phyloP scores from a whole-genome alignment of 2,113 vertebrate species.

The Rhinolophus ferrumequinum region DNA sequence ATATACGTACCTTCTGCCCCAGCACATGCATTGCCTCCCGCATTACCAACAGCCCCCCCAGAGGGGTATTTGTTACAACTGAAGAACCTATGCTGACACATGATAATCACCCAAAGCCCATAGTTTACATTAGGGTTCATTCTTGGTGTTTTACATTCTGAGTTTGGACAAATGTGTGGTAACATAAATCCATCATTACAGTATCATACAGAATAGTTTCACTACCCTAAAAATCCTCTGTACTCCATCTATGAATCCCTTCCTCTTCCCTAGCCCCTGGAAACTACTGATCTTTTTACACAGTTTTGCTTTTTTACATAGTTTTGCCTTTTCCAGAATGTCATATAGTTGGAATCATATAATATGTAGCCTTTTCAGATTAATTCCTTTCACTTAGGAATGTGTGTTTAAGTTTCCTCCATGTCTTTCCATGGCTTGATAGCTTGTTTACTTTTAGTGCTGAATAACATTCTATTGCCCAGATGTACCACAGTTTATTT shows the following conservation, averaged over 20 bases:
- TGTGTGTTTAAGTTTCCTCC: neutral
- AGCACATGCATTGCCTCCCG: neutral
- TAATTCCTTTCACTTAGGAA: neutral
- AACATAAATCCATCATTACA: neutral
- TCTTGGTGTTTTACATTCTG: neutral
- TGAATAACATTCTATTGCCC: neutral
- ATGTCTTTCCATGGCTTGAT: neutral
- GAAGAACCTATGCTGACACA: neutral
- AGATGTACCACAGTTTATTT: neutral
- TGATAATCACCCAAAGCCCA: neutral
- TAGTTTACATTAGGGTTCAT: neutral
- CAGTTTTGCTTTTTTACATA: neutral
- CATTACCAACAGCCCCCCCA: neutral
- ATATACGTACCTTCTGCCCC: neutral
- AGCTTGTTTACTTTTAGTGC: neutral
- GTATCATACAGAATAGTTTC: neutral
- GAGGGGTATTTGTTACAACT: neutral
- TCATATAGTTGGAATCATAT: neutral
- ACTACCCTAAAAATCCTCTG: neutral
- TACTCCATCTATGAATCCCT: neutral
- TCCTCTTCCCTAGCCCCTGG: neutral
- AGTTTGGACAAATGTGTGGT: neutral
- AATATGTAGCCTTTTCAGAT: neutral
- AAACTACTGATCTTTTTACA: neutral
- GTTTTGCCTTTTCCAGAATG: neutral